A percentile compares a stretch with the other conserved stretches of the same genome.
These are phyloP conservation scores for Caenorhabditis sulstoni DNA, from an alignment of 2,888 invertebrate genomes.

Conservation along the genomic window DNA sequence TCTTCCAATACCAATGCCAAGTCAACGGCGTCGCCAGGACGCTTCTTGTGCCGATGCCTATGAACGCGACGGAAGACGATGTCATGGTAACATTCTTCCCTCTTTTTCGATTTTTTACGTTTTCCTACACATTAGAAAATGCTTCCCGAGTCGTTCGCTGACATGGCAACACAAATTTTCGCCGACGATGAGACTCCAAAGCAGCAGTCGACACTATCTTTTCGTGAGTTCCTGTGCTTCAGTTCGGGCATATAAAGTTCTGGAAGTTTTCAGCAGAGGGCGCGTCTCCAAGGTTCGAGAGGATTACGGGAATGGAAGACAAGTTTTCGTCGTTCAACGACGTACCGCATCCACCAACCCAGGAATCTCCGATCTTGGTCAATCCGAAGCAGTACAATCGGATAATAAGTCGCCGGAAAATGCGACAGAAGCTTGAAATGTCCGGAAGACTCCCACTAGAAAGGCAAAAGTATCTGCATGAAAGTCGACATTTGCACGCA, in stretches of 20 bases:
- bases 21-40: slow-evolving; percentile 18
- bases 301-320: not conserved
- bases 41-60: slow-evolving; percentile 32
- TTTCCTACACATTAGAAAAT: slow-evolving; percentile 17
- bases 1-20: slow-evolving; percentile 24
- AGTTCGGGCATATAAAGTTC: too few relatives aligned
- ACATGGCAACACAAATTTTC: slow-evolving; percentile 3
- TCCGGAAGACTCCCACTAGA: slow-evolving; percentile 21
- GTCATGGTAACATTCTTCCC: slow-evolving; percentile 6
- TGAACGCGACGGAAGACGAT: slow-evolving; percentile 37
- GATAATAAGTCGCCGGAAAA: slow-evolving; percentile 29
- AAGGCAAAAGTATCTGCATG: slow-evolving; percentile 51
- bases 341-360: too few relatives aligned
- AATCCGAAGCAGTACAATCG: slow-evolving; percentile 43
- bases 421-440: slow-evolving; percentile 4
- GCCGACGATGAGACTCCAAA: not conserved
- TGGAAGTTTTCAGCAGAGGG: slow-evolving; percentile 2
- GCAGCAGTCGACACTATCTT: slow-evolving; percentile 9
- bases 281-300: not conserved
- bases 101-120: too few relatives aligned
- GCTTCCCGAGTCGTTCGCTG: slow-evolving; percentile 10
- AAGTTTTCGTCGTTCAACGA: not conserved
- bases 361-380: slow-evolving; percentile 18
- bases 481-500: slow-evolving; percentile 46
- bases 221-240: slow-evolving; percentile 13